Evolutionary conservation across 2,113 vertebrate genomes (phyloP).

Genomic region (Zapornia atra): DNA sequence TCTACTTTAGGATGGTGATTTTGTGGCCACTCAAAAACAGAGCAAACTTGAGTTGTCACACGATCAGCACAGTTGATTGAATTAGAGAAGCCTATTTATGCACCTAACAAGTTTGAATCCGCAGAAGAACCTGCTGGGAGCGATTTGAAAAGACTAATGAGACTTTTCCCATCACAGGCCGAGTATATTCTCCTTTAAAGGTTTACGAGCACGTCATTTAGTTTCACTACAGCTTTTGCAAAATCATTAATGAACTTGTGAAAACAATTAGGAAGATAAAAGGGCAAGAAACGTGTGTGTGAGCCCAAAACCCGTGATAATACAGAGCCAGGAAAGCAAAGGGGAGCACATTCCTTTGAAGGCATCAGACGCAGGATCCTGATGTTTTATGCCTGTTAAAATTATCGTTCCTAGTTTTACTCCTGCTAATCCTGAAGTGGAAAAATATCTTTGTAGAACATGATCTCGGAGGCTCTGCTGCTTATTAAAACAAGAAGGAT

Average conservation of each 20-base stretch:
- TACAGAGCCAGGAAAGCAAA: not conserved
- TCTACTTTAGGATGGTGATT: not conserved
- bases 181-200: slow-evolving; percentile 28
- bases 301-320: slow-evolving; percentile 33
- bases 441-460: slow-evolving; percentile 15
- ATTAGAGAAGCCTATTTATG: slow-evolving; percentile 41
- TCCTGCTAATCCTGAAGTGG: not conserved
- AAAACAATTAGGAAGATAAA: slow-evolving; percentile 70
- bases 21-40: not conserved
- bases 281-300: slow-evolving; percentile 38
- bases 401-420: not conserved
- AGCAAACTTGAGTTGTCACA: slow-evolving; percentile 11
- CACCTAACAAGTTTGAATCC: slow-evolving; percentile 34
- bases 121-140: slow-evolving; percentile 60
- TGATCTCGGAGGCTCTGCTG: not conserved
- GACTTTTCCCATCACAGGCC: slow-evolving; percentile 15
- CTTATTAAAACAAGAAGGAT: slow-evolving; percentile 14
- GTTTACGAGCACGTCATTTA: slow-evolving; percentile 55
- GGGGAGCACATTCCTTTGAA: slow-evolving; percentile 33
- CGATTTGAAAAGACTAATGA: slow-evolving; percentile 60
- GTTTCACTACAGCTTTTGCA: slow-evolving; percentile 54
- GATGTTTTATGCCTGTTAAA: not conserved
- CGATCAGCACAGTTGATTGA: not conserved
- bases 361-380: not conserved
- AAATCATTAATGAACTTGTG: slow-evolving; percentile 65